Base-by-base conservation (phyloP, 2,113 vertebrate species). In the Rhinogobius similis region DNA sequence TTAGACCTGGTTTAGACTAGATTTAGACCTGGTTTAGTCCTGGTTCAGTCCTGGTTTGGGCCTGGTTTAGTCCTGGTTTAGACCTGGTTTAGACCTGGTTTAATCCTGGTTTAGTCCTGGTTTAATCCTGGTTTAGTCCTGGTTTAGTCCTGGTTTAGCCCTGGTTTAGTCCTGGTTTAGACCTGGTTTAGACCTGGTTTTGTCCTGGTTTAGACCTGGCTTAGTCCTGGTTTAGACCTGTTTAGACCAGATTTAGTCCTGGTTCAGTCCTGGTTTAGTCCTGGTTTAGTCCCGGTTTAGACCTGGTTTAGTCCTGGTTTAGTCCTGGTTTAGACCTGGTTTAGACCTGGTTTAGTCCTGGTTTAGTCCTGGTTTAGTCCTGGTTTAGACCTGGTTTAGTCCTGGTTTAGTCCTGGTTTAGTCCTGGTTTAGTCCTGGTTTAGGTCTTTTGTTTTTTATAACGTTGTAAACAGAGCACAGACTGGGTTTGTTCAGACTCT, bases 61-160 rank as follows among this genome's bases (percentile, higher is more conserved):
- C n/a, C n/a, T n/a, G n/a, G 21, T 55, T 55, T 55, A 55, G 52
- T 24, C 52, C 52, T 55, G 52, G 52, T 55, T 55, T 26, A 55
- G 52, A 11, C 52, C 23, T 55, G 52, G 52, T 55, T 55, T 55
- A 12, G 52, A 12, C 23, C 52, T 55, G 52, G 52, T 21, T 55
- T 55, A 12, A 23, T 55, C 11, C 52, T 26, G 21, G 21, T 12
- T 55, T 55, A 26, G n/a, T 24, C 12, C 10, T 55, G 52, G 21
- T 55, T 55, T 26, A 55, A 23, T 12, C 52, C 52, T 55, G 23
- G n/a, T 55, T 55, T 11, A 55, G 11, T 12, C 50, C 50, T 53
- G n/a, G n/a, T n/a, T n/a, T n/a, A n/a, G n/a, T n/a, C n/a, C n/a
- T n/a, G n/a, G n/a, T n/a, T n/a, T n/a, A n/a, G n/a, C n/a, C n/a